Conservation (phyloP, 2,888 invertebrate genomes). For the Ormyrus labotus region DNA sequence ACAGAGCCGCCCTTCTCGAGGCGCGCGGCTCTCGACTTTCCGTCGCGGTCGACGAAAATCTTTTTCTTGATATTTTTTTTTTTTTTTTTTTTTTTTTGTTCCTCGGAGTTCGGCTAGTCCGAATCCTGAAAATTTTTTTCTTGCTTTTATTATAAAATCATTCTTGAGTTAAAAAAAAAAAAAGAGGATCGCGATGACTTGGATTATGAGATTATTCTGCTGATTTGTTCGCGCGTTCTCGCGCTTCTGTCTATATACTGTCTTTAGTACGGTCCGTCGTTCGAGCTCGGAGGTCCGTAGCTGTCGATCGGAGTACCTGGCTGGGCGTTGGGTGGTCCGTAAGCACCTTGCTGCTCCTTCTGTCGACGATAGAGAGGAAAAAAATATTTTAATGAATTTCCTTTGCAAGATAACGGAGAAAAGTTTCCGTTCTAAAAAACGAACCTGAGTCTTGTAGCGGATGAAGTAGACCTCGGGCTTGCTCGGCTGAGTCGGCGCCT, state of each 20-base stretch:
- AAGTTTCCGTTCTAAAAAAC: neutral
- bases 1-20: neutral
- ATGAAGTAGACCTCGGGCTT: slow-evolving; percentile 95
- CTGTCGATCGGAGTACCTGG: slow-evolving; percentile 69
- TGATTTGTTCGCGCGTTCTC: neutral
- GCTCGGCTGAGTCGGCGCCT: slow-evolving; percentile 89
- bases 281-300: slow-evolving; percentile 76
- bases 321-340: slow-evolving; percentile 73
- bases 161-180: neutral
- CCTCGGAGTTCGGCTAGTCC: neutral
- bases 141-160: slow-evolving; percentile 9
- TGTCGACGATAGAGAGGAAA: slow-evolving; percentile 47
- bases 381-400: neutral
- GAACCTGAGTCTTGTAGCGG: slow-evolving; percentile 90
- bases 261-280: slow-evolving; percentile 56
- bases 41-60: neutral
- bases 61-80: neutral
- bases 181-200: too few relatives aligned
- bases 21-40: neutral
- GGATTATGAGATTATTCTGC: too few relatives aligned
- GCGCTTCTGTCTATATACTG: neutral
- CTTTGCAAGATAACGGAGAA: neutral
- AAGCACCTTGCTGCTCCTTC: slow-evolving; percentile 71
- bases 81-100: too few relatives aligned
- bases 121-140: neutral